These are phyloP conservation scores for Suricata suricatta DNA, from an alignment of 2,113 vertebrate genomes.

Conservation along the genomic window DNA sequence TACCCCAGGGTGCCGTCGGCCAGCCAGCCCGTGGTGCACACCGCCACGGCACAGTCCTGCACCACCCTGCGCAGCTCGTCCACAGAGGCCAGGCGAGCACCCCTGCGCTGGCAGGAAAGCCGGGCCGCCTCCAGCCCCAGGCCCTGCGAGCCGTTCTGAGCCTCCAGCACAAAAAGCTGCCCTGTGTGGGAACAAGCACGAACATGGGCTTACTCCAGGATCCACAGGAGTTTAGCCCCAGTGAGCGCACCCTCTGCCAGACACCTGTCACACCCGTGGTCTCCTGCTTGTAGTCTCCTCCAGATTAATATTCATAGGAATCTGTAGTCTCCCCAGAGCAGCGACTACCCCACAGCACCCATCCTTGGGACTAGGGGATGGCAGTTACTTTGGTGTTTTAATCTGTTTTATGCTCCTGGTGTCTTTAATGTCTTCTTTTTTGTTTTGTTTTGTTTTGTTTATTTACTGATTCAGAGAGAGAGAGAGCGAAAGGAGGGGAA, in stretches of 20 bases:
- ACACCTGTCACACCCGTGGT: not conserved
- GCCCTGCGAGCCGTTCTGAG: constrained; percentile 86
- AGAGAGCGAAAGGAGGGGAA: too few relatives aligned
- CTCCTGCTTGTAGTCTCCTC: not conserved
- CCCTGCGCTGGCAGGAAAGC: constrained; percentile 86
- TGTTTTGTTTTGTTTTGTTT: too few relatives aligned
- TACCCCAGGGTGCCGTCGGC: constrained; percentile 90
- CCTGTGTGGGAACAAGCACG: constrained; percentile 84
- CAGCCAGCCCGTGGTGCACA: constrained; percentile 93
- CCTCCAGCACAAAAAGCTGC: constrained; percentile 90
- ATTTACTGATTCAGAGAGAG: too few relatives aligned
- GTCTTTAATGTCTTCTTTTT: not conserved
- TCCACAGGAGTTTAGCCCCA: not conserved
- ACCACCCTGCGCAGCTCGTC: constrained; percentile 91
- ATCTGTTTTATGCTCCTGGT: not conserved
- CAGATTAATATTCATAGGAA: too few relatives aligned
- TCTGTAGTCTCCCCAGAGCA: not conserved
- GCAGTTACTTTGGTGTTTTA: not conserved
- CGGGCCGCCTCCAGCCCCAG: constrained; percentile 86
- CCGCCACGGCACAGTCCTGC: constrained; percentile 89
- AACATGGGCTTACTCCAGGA: not conserved
- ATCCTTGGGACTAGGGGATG: not conserved
- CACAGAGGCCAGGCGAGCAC: constrained; percentile 89
- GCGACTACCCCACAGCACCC: fast-evolving
- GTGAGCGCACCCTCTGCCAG: not conserved